phyloP scores from a whole-genome alignment of 2,797 vertebrate species.

The Paguma larvata region DNA sequence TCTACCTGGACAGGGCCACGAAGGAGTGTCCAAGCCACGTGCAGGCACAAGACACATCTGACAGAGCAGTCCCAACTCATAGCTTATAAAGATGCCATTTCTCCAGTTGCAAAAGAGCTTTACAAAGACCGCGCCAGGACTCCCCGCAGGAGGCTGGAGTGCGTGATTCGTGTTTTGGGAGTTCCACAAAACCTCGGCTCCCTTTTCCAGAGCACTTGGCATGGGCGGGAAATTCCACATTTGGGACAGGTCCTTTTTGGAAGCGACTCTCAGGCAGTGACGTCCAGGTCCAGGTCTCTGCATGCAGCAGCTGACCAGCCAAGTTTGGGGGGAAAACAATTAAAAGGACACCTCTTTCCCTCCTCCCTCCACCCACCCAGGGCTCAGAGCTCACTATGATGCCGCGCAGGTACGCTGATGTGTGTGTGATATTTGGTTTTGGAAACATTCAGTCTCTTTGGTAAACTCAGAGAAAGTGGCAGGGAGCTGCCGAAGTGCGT shows the following conservation, averaged over 20 bases:
- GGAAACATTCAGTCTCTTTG: conserved; percentile 80
- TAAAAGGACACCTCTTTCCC: neutral
- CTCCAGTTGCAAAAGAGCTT: conserved; percentile 76
- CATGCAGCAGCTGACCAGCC: neutral
- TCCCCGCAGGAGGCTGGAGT: neutral
- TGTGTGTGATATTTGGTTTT: conserved; percentile 83
- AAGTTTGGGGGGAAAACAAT: neutral
- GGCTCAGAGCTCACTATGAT: conserved; percentile 43
- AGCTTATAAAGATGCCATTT: conserved; percentile 84
- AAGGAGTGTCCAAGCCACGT: conserved; percentile 73
- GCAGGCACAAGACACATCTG: conserved; percentile 66
- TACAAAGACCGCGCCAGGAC: conserved; percentile 12
- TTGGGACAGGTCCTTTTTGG: conserved; percentile 43
- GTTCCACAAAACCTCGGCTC: conserved; percentile 3
- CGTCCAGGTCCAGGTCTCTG: conserved; percentile 9
- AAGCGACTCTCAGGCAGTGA: neutral
- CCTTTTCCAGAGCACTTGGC: conserved; percentile 1
- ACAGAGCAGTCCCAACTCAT: conserved; percentile 71
- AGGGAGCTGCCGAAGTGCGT: conserved; percentile 34
- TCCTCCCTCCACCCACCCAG: neutral
- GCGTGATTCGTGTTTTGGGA: conserved; percentile 37
- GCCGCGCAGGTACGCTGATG: conserved; percentile 61
- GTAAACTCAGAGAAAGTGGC: conserved; percentile 74
- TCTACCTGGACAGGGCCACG: conserved; percentile 73
- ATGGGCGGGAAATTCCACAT: neutral